Evolutionary conservation across 2,888 invertebrate species (phyloP).

Genomic region (Drosophila lacicola): DNA sequence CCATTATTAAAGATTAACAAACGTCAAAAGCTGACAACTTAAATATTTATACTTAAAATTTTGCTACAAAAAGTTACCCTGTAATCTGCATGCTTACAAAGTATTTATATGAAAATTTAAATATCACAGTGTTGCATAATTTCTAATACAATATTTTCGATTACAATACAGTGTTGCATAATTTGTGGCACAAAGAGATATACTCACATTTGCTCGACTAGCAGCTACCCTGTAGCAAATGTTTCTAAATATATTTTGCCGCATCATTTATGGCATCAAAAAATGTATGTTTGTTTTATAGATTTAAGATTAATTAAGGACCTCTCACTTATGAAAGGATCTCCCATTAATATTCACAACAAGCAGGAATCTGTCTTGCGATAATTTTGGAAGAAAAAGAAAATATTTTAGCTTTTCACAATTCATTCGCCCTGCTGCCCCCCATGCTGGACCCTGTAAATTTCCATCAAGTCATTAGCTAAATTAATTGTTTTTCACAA

Average conservation of each 20-base stretch:
- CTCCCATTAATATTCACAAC: not conserved
- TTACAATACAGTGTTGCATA: no score
- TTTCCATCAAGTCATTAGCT: conserved; percentile 72
- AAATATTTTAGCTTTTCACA: conserved; percentile 15
- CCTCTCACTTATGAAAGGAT: no score
- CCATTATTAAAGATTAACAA: not conserved
- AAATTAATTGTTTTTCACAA: conserved; percentile 71
- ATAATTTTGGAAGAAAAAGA: no score
- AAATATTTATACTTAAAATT: no score
- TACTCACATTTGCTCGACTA: not conserved
- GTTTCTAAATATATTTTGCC: not conserved
- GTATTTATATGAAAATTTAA: fast-evolving
- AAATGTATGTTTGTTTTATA: no score
- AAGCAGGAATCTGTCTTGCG: not conserved
- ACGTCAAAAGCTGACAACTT: no score
- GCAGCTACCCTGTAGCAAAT: not conserved
- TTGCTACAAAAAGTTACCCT: no score
- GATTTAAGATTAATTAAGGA: no score
- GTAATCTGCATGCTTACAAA: no score
- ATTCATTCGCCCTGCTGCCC: conserved; percentile 36
- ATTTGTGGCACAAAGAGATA: no score
- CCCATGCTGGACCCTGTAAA: conserved; percentile 7
- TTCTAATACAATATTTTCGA: not conserved
- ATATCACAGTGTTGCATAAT: not conserved
- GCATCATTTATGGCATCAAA: no score